Percentiles rank a stretch among this genome's conserved stretches.
Evolutionary conservation across 1,140 invertebrate species (phyloP).

Genomic region (Streblospio benedicti): DNA sequence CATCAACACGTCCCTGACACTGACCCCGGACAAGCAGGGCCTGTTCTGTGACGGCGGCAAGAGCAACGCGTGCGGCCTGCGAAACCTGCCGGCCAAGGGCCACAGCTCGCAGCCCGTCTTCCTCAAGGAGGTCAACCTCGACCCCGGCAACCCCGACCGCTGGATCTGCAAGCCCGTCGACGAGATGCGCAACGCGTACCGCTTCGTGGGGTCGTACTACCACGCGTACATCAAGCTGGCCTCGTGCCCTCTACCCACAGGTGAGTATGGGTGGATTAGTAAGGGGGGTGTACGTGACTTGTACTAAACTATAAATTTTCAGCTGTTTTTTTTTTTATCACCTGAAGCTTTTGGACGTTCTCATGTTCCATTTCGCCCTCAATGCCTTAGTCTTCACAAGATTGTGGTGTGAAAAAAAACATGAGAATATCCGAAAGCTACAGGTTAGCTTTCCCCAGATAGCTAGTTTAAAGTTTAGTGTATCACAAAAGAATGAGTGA

Average conservation of each 20-base stretch:
- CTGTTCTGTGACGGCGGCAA: conserved; percentile 15
- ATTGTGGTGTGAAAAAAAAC: no score
- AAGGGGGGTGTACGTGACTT: no score
- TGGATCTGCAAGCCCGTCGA: background rate
- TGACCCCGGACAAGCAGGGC: conserved; percentile 14
- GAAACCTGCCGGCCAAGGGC: conserved; percentile 13
- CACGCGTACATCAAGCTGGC: conserved; percentile 16
- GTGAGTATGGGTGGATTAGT: conserved; percentile 1
- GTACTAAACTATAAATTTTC: no score
- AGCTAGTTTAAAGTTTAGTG: no score
- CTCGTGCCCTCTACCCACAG: conserved; percentile 1
- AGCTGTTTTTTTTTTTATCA: no score
- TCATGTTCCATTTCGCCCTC: no score
- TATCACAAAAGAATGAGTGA: no score
- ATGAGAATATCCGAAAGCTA: no score
- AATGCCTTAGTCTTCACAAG: no score
- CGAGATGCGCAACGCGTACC: conserved; percentile 9
- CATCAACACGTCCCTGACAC: conserved; percentile 10
- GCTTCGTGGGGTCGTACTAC: conserved; percentile 16
- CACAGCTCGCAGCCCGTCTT: conserved; percentile 8
- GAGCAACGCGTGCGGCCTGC: conserved; percentile 12
- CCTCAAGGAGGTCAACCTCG: conserved; percentile 14
- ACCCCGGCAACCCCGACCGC: conserved; percentile 2
- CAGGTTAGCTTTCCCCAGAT: no score
- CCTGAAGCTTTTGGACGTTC: no score